Evolutionary conservation across 1,140 invertebrate species (phyloP).

Genomic region (Eupristina koningsbergeri): DNA sequence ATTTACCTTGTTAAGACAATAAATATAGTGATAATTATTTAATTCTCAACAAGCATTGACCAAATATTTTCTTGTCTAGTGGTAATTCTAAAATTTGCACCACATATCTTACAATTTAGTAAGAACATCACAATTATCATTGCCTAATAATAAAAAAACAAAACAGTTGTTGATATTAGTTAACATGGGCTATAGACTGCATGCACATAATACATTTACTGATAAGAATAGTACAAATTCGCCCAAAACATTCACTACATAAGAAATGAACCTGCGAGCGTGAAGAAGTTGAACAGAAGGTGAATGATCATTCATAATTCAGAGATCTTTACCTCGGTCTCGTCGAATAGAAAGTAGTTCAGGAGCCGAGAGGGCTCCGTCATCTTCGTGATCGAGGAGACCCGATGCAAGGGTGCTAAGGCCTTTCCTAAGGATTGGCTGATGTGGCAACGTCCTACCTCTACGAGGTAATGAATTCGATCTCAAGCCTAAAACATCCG

Average conservation of each 20-base stretch:
- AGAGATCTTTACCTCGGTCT: slow-evolving; percentile 74
- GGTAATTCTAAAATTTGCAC: no score
- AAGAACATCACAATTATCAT: no score
- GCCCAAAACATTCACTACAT: not conserved
- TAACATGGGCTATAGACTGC: no score
- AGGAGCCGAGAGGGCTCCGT: slow-evolving; percentile 86
- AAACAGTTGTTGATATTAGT: no score
- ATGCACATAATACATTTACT: no score
- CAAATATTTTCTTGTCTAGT: no score
- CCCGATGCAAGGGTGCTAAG: slow-evolving; percentile 73
- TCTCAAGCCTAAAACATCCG: slow-evolving; percentile 64
- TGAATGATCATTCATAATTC: not conserved
- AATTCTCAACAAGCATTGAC: no score
- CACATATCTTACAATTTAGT: no score
- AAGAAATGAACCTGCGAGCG: not conserved
- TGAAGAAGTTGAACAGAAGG: not conserved
- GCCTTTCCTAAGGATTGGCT: slow-evolving; percentile 68
- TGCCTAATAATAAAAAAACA: no score
- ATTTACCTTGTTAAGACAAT: no score
- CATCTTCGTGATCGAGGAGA: slow-evolving; percentile 82
- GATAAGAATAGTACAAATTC: not conserved
- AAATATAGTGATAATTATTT: no score
- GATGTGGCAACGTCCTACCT: slow-evolving; percentile 70
- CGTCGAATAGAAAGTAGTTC: slow-evolving; percentile 82
- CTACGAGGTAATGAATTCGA: slow-evolving; percentile 74